Conservation (phyloP, 2,888 invertebrate genomes). For the Anodontia alba region DNA sequence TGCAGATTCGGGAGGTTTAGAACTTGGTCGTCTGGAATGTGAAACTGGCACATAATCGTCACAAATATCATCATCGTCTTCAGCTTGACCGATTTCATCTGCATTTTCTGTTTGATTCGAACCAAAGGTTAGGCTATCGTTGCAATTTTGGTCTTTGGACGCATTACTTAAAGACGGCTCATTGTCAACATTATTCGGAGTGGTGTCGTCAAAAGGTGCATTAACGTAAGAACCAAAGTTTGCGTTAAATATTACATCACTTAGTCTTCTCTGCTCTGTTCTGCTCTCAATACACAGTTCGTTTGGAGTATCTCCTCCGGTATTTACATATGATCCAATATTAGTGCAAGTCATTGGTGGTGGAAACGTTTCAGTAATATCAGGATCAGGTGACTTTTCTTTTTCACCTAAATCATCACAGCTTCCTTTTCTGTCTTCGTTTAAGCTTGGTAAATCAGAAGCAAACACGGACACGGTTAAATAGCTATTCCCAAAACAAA, state of each 20-base stretch:
- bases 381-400: neutral
- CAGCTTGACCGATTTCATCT: neutral
- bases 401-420: constrained; percentile 8
- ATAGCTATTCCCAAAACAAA: constrained; percentile 58
- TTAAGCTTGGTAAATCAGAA: constrained; percentile 2
- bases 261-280: neutral
- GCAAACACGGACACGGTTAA: constrained; percentile 48
- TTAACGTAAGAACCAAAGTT: neutral
- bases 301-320: neutral
- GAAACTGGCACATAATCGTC: constrained; percentile 40
- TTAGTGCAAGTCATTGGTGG: constrained; percentile 43
- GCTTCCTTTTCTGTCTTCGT: constrained; percentile 53
- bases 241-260: neutral
- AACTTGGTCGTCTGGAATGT: constrained; percentile 30
- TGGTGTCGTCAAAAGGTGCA: neutral
- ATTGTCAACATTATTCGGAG: neutral
- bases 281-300: neutral
- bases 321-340: constrained; percentile 44
- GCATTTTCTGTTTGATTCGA: neutral
- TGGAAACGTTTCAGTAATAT: constrained; percentile 16
- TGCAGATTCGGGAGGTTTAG: constrained; percentile 44
- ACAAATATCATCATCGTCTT: neutral
- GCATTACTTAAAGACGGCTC: neutral
- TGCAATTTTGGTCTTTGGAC: neutral
- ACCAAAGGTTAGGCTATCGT: neutral